Percentiles rank a stretch among this genome's conserved stretches.
Evolutionary conservation across 2,113 vertebrate genomes (phyloP).

Genomic region (Cephalopterus ornatus): DNA sequence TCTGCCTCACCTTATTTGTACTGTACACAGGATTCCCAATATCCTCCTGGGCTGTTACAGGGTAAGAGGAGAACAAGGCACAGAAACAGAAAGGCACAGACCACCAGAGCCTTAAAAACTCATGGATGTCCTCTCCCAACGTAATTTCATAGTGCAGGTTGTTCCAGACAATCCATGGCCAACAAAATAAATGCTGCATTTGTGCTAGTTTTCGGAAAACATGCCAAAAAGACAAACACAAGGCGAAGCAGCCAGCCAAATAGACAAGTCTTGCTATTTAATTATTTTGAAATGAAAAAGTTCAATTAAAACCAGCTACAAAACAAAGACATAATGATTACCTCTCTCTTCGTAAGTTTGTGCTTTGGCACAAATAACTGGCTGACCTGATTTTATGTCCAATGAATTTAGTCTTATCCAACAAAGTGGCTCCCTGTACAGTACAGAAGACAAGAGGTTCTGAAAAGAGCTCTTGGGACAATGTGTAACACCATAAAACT

Average conservation of each 20-base stretch:
- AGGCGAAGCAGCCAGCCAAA: conserved; percentile 30
- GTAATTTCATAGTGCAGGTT: neutral
- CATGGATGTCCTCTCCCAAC: neutral
- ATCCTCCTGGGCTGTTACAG: neutral
- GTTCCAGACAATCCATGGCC: neutral
- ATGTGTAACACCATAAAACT: neutral
- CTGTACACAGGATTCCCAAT: neutral
- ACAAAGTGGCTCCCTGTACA: neutral
- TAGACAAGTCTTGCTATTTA: conserved; percentile 38
- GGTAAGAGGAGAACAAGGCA: neutral
- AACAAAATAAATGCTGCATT: conserved; percentile 34
- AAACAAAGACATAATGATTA: conserved; percentile 36
- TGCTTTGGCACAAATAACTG: conserved; percentile 13
- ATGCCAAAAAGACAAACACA: conserved; percentile 2
- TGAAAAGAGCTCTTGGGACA: neutral
- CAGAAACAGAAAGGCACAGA: neutral
- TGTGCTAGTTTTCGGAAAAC: conserved; percentile 32
- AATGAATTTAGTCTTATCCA: neutral
- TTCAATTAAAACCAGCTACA: conserved; percentile 31
- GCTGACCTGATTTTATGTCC: conserved; percentile 1
- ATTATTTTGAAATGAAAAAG: conserved; percentile 45
- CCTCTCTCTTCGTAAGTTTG: conserved; percentile 15
- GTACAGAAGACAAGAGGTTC: neutral
- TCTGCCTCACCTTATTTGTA: neutral
- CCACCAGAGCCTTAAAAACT: neutral